phyloP scores from a whole-genome alignment of 2,113 vertebrate species.

The Microcebus murinus region DNA sequence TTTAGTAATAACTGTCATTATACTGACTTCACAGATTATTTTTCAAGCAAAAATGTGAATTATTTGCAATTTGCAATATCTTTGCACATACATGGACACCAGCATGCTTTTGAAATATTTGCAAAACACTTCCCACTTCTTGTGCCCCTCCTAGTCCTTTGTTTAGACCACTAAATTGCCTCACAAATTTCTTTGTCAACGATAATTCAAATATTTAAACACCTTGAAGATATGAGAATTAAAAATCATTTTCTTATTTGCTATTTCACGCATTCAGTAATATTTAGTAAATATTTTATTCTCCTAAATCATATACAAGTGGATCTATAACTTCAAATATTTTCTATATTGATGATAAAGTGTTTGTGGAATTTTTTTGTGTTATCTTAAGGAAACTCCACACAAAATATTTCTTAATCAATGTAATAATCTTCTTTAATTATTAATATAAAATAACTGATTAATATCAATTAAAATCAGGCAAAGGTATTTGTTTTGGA shows the following conservation, averaged over 20 bases:
- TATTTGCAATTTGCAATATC: background rate
- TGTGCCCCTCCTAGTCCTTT: background rate
- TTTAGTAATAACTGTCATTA: background rate
- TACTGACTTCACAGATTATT: background rate
- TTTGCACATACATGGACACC: background rate
- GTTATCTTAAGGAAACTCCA: background rate
- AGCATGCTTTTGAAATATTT: background rate
- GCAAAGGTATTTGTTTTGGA: background rate
- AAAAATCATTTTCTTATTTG: background rate
- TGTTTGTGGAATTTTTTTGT: background rate
- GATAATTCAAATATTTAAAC: conserved; percentile 14
- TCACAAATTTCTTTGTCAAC: background rate
- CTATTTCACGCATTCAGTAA: conserved; percentile 2
- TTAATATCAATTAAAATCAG: background rate
- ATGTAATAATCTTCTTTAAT: background rate
- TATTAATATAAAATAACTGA: background rate
- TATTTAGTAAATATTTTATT: background rate
- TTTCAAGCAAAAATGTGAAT: background rate
- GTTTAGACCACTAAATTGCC: background rate
- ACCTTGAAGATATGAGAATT: background rate
- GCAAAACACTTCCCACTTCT: background rate
- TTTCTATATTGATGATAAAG: background rate
- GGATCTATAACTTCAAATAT: background rate
- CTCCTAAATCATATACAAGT: background rate
- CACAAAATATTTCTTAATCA: conserved; percentile 35